A percentile compares a stretch with the other conserved stretches of the same genome.
Evolutionary conservation across 2,888 invertebrate genomes (phyloP).

Genomic region (Sarcophaga carnaria): DNA sequence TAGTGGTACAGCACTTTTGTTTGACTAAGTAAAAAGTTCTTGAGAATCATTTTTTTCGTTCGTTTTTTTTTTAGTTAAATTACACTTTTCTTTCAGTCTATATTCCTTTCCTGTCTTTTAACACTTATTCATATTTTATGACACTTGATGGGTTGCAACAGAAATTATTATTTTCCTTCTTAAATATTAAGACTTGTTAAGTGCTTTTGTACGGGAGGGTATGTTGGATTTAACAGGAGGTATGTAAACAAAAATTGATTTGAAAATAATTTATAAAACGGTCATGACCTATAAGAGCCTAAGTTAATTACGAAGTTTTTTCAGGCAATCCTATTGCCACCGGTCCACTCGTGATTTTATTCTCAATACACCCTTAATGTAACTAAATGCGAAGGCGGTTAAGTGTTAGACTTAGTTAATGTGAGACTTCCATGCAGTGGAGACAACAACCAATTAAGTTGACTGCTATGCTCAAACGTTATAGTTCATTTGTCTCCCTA

Average conservation of each 20-base stretch:
- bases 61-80: conserved; percentile 12
- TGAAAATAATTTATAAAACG: not conserved
- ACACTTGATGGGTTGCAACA: conserved; percentile 64
- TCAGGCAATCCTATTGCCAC: no score
- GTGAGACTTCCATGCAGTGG: no score
- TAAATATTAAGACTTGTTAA: not conserved
- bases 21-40: conserved; percentile 59
- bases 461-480: no score
- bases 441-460: no score
- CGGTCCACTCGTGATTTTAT: no score
- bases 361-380: no score
- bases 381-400: no score
- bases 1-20: not conserved
- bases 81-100: not conserved
- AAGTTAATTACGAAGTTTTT: no score
- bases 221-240: conserved; percentile 4
- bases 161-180: conserved; percentile 15
- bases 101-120: conserved; percentile 3
- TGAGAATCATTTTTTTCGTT: conserved; percentile 40
- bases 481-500: no score
- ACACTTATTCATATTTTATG: conserved; percentile 59
- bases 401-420: no score
- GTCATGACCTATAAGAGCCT: no score
- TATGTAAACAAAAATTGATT: not conserved
- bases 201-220: not conserved